Percentiles rank a stretch among this genome's conserved stretches.
Evolutionary conservation across 2,113 vertebrate species (phyloP).

Genomic region (Caranx ignobilis): DNA sequence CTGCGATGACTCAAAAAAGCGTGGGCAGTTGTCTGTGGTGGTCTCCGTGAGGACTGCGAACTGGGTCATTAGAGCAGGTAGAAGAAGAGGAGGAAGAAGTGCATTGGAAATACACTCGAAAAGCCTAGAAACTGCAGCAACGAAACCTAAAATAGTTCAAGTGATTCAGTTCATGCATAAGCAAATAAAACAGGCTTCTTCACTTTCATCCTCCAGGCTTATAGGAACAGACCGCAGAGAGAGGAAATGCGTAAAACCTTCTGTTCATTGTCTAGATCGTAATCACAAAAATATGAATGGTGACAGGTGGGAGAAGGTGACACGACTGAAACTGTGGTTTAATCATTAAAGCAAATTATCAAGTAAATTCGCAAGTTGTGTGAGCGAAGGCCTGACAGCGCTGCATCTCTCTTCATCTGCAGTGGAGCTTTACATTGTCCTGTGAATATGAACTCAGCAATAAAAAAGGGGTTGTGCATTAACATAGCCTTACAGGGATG

Average conservation of each 20-base stretch:
- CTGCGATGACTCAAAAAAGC: slow-evolving; percentile 35
- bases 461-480: neutral
- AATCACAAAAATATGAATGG: neutral
- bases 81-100: neutral
- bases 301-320: neutral
- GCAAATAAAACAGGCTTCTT: slow-evolving; percentile 41
- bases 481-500: no score
- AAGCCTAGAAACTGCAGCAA: slow-evolving; percentile 13
- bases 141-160: slow-evolving; percentile 40
- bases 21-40: slow-evolving; percentile 36
- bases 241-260: neutral
- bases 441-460: neutral
- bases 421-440: neutral
- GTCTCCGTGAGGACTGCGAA: slow-evolving; percentile 21
- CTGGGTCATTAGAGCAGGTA: slow-evolving; percentile 57
- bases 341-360: neutral
- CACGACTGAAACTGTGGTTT: neutral
- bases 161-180: slow-evolving; percentile 41
- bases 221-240: neutral
- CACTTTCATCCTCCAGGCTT: slow-evolving; percentile 16
- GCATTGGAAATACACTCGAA: neutral
- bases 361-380: neutral
- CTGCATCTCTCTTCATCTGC: neutral
- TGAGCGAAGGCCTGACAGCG: neutral
- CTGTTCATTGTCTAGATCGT: neutral